Percentiles rank a stretch among this genome's conserved stretches.
These are phyloP conservation scores for Nemoura dubitans DNA, from an alignment of 2,888 invertebrate genomes.

Conservation along the genomic window DNA sequence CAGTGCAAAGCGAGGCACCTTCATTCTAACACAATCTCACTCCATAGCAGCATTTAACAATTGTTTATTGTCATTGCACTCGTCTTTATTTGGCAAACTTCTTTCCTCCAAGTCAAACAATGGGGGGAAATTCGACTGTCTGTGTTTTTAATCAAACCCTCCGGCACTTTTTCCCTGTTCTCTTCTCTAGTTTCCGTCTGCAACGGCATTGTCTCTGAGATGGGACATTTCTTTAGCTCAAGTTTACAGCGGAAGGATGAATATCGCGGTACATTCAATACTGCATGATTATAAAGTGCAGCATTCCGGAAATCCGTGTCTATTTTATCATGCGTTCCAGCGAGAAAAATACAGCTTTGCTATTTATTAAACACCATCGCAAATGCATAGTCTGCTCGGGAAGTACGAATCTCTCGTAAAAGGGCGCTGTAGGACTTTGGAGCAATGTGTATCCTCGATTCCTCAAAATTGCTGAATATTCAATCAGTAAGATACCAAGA, in stretches of 20 bases:
- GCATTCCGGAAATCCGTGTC: background rate
- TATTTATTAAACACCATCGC: background rate
- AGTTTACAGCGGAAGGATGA: background rate
- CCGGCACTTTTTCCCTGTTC: constrained; percentile 9
- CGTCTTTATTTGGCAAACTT: constrained; percentile 12
- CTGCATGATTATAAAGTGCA: constrained; percentile 12
- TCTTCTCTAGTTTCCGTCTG: background rate
- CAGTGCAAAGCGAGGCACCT: background rate
- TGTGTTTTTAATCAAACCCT: constrained; percentile 28
- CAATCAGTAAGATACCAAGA: background rate
- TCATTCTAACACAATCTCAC: background rate
- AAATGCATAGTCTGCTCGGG: background rate
- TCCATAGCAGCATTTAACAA: background rate
- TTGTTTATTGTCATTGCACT: background rate
- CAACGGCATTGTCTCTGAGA: background rate
- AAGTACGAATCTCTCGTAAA: background rate
- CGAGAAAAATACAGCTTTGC: background rate
- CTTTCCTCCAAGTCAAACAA: constrained; percentile 19
- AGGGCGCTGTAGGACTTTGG: background rate
- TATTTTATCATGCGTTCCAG: background rate
- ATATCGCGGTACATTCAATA: background rate
- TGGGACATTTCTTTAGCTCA: background rate
- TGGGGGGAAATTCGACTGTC: background rate
- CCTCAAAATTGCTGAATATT: background rate
- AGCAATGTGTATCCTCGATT: background rate